Evolutionary conservation across 1,140 invertebrate genomes (phyloP).

Genomic region (Cotesia typhae): DNA sequence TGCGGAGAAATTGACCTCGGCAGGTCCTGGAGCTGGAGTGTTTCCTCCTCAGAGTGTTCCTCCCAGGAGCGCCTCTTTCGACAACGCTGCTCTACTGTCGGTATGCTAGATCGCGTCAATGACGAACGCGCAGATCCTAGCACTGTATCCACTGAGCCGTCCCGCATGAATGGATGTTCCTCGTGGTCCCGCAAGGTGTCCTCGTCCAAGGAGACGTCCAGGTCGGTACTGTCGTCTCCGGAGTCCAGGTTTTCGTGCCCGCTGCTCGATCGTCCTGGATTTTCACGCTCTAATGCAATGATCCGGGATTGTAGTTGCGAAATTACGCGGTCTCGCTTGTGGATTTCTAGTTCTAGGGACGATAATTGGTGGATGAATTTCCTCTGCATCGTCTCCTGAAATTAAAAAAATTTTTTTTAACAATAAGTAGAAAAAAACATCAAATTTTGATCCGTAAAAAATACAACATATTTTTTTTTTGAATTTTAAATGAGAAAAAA

Average conservation of each 20-base stretch:
- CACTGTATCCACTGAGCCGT: conserved; percentile 69
- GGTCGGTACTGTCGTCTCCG: conserved; percentile 48
- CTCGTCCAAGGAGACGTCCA: conserved; percentile 51
- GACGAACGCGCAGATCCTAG: conserved; percentile 51
- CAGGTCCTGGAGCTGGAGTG: conserved; percentile 67
- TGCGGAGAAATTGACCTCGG: conserved; percentile 64
- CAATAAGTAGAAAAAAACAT: too few species aligned
- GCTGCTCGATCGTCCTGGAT: conserved; percentile 12
- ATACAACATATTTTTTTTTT: too few species aligned
- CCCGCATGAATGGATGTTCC: conserved; percentile 69
- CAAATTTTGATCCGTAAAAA: too few species aligned
- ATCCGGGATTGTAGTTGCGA: conserved; percentile 77
- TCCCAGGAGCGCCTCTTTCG: conserved; percentile 68
- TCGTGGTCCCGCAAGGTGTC: conserved; percentile 56
- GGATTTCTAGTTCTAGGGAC: conserved; percentile 78
- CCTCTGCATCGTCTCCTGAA: conserved; percentile 66
- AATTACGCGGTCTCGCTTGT: conserved; percentile 80
- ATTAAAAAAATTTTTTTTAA: conserved; percentile 29
- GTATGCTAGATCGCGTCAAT: conserved; percentile 50
- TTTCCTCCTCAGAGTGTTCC: conserved; percentile 69
- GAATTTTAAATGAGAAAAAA: too few species aligned
- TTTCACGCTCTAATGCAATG: conserved; percentile 70
- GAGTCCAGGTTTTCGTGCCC: conserved; percentile 22
- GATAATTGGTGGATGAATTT: conserved; percentile 71
- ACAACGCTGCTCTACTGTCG: conserved; percentile 53